Evolutionary conservation across 1,140 invertebrate genomes (phyloP), one percentile per base, ranked within the genome.

Genomic region (Goniozus legneri): DNA sequence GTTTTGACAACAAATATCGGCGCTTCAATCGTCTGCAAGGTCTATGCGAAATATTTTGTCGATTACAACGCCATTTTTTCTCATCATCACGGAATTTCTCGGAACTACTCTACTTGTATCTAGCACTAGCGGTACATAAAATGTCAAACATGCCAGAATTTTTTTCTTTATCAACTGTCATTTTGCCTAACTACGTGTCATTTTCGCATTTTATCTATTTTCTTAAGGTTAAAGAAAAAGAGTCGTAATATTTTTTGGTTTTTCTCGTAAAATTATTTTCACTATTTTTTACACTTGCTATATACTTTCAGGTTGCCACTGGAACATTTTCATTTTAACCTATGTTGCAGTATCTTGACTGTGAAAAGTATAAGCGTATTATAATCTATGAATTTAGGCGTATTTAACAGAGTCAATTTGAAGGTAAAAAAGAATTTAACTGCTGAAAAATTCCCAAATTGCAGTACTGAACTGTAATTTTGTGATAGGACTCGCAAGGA

Each of bases 371-470:
- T 31, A 44, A 47, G 41, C 44, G 49, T 51, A 54, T 57, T 54
- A 35, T 66, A 64, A 80, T 82, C 77, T 83, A 85, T 85, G 84
- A 84, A 85, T 84, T 83, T 85, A 76, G 83, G 82, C 75, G 78
- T 85, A 64, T 85, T 85, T 65, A 85, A 85, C 67, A 82, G 82
- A 77, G 83, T 85, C 67, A 85, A 85, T 75, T 74, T 80, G 56
- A 84, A 84, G 78, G 84, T 84, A 74, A 76, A 4, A 8, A 21
- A 27, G 41, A 27, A 45, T 12, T 52, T 31, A 35, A 12, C 16
- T 30, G 30, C 22, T 27, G n/a, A 30, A 3, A 18, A 27, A 12
- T 31, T 19, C 21, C 41, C n/a, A 20, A 39, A 43, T 45, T 22
- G 2, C 21, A 3, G n/a, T 18, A 22, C 27, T 31, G n/a, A n/a